Evolutionary conservation across 2,888 invertebrate genomes (phyloP).

Genomic region (Chrysomela aeneicollis): DNA sequence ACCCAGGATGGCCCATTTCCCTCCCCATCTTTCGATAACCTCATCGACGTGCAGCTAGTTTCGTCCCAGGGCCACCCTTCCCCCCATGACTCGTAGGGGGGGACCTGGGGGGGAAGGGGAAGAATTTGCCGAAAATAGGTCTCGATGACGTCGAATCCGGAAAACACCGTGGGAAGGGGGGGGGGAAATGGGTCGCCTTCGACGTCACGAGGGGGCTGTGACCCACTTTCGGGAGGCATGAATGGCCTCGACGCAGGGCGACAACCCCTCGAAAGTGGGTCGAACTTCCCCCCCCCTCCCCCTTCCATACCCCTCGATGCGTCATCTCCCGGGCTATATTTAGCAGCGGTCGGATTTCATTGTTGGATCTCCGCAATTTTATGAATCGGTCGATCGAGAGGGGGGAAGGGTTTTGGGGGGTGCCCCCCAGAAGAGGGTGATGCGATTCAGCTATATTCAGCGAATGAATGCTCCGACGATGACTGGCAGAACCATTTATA

Average conservation of each 20-base stretch:
- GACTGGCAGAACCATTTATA: no score
- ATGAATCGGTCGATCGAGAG: slow-evolving; percentile 14
- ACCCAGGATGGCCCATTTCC: no score
- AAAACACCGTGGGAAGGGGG: slow-evolving; percentile 12
- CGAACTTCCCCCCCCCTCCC: slow-evolving; percentile 40
- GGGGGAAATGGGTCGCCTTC: no score
- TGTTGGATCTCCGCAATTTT: slow-evolving; percentile 26
- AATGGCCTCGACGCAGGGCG: slow-evolving; percentile 54
- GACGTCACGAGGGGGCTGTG: slow-evolving; percentile 28
- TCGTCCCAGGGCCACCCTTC: not conserved
- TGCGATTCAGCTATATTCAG: no score
- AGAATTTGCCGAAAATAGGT: slow-evolving; percentile 1
- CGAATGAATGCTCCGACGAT: no score
- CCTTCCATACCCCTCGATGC: slow-evolving; percentile 24
- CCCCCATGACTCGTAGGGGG: no score
- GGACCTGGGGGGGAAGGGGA: not conserved
- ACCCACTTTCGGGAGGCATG: slow-evolving; percentile 49
- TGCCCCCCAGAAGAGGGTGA: not conserved
- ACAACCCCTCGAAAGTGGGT: slow-evolving; percentile 52
- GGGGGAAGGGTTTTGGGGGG: not conserved
- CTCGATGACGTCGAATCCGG: slow-evolving; percentile 32
- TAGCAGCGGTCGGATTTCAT: slow-evolving; percentile 43
- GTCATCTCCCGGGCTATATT: slow-evolving; percentile 45
- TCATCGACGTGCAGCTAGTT: no score
- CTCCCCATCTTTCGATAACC: no score